A percentile compares a stretch with the other conserved stretches of the same genome.
phyloP scores from a whole-genome alignment of 2,797 vertebrate genomes.

The Dicrostonyx torquatus region DNA sequence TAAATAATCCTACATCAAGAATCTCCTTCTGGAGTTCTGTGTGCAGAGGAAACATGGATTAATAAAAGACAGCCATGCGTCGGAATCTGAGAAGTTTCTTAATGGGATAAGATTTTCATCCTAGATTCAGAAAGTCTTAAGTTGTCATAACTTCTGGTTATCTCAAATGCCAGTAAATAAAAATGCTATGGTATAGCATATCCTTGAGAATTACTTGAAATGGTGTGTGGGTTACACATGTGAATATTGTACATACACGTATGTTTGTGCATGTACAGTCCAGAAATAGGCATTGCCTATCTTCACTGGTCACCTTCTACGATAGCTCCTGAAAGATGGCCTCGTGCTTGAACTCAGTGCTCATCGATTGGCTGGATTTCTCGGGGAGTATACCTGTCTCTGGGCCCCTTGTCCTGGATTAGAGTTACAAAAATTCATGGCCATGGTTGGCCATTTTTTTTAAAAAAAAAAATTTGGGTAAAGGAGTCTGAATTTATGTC shows the following conservation, averaged over 20 bases:
- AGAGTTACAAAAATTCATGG: background rate
- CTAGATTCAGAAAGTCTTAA: conserved; percentile 10
- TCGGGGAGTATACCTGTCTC: background rate
- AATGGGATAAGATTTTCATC: background rate
- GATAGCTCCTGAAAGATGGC: background rate
- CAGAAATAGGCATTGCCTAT: background rate
- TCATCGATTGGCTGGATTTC: background rate
- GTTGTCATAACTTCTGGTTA: background rate
- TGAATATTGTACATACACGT: background rate
- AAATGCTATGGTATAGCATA: background rate
- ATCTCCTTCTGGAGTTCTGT: background rate
- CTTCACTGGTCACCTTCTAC: background rate
- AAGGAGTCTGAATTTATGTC: background rate
- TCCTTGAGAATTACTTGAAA: background rate
- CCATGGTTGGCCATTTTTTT: background rate
- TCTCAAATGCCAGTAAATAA: background rate
- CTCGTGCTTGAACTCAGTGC: background rate
- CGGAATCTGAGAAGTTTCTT: background rate
- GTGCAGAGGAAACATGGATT: conserved; percentile 33
- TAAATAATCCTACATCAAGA: background rate
- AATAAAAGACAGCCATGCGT: background rate
- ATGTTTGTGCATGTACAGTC: background rate
- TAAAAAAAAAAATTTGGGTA: background rate
- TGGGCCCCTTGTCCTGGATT: background rate
- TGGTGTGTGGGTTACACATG: no score